A percentile compares a stretch with the other conserved stretches of the same genome.
These are phyloP conservation scores for Lepus oiostolus DNA, from an alignment of 2,797 vertebrate species.

Conservation along the genomic window DNA sequence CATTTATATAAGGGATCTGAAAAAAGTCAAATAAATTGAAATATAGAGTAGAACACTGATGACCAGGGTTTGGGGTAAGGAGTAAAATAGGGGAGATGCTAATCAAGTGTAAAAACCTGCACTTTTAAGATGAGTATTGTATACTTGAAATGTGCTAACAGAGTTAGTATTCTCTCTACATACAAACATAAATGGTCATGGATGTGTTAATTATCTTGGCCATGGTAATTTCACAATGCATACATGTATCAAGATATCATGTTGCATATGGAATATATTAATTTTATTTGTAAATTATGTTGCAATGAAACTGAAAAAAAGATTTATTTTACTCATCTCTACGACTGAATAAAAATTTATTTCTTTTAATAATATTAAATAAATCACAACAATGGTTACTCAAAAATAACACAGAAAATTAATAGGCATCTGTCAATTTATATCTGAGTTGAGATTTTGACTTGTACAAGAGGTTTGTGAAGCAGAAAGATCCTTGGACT, in stretches of 20 bases:
- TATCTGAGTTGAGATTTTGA: neutral
- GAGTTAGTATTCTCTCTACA: neutral
- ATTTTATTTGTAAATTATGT: neutral
- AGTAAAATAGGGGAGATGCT: neutral
- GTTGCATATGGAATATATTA: neutral
- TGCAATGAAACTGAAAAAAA: neutral
- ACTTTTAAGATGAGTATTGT: neutral
- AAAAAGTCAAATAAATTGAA: neutral
- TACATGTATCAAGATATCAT: neutral
- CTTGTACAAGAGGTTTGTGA: neutral
- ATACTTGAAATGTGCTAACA: neutral
- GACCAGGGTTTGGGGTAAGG: neutral
- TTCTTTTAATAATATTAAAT: constrained; percentile 26
- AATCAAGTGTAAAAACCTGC: neutral
- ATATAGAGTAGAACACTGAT: neutral
- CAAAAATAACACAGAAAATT: neutral
- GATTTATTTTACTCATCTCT: neutral
- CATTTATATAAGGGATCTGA: neutral
- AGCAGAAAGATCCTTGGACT: neutral
- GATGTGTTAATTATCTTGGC: neutral
- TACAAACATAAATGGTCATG: neutral
- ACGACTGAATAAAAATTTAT: constrained; percentile 4
- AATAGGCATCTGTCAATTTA: neutral
- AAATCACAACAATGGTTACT: neutral
- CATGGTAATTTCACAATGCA: neutral